Evolutionary conservation across 2,797 vertebrate species (phyloP).

Genomic region (Cryptoblepharus egeriae): DNA sequence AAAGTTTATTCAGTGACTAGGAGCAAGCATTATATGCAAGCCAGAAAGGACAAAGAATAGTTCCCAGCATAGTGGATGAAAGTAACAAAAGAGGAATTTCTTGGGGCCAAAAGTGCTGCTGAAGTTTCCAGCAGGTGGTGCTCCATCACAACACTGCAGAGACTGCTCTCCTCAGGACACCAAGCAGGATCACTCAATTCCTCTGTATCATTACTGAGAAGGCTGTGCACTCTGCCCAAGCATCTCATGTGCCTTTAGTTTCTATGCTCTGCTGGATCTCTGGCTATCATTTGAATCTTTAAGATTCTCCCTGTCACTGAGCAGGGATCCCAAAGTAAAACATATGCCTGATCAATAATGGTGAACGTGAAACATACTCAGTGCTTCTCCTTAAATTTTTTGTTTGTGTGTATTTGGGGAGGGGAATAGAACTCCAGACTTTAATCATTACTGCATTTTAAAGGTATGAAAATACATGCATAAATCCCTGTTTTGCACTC

Average conservation of each 20-base stretch:
- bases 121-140: constrained; percentile 12
- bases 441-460: too few relatives aligned
- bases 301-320: neutral
- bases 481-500: neutral
- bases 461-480: neutral
- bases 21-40: neutral
- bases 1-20: neutral
- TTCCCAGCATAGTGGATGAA: neutral
- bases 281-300: neutral
- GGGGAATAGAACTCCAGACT: too few relatives aligned
- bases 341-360: neutral
- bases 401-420: too few relatives aligned
- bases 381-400: neutral
- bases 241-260: neutral
- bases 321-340: neutral
- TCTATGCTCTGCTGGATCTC: neutral
- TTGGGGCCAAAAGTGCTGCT: neutral
- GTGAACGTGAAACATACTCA: neutral
- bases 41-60: neutral
- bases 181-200: neutral
- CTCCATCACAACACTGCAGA: neutral
- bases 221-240: too few relatives aligned
- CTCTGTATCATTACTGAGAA: neutral
- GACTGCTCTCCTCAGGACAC: too few relatives aligned
- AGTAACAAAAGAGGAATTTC: neutral